Evolutionary conservation across 2,888 invertebrate genomes (phyloP).

Genomic region (Drosophila helvetica): DNA sequence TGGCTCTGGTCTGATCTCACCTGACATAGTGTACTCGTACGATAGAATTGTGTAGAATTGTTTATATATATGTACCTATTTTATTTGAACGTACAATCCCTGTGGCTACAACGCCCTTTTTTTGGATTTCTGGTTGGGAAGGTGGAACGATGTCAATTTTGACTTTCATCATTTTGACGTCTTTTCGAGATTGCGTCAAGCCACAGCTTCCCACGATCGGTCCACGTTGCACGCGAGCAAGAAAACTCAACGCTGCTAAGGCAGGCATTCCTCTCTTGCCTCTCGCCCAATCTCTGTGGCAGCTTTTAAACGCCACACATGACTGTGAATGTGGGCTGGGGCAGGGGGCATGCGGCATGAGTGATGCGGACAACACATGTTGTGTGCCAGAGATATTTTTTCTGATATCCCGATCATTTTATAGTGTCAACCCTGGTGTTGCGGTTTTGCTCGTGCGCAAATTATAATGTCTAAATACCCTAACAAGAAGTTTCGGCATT

Average conservation of each 20-base stretch:
- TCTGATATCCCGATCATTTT: slow-evolving; percentile 9
- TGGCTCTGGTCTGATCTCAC: too few relatives aligned
- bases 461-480: background rate
- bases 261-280: too few relatives aligned
- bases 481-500: background rate
- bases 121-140: too few relatives aligned
- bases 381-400: slow-evolving; percentile 25
- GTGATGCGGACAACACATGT: slow-evolving; percentile 19
- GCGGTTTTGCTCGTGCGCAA: slow-evolving; percentile 15
- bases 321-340: background rate
- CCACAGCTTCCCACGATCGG: slow-evolving; percentile 27
- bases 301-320: slow-evolving; percentile 24
- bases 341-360: background rate
- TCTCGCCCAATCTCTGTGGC: slow-evolving; percentile 1
- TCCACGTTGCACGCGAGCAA: background rate
- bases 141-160: background rate
- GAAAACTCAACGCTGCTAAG: too few relatives aligned
- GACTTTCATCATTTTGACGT: background rate
- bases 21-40: too few relatives aligned
- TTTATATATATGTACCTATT: too few relatives aligned
- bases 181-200: slow-evolving; percentile 27
- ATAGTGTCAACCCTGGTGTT: background rate
- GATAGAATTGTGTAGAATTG: too few relatives aligned
- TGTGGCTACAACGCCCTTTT: too few relatives aligned
- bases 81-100: too few relatives aligned